These are phyloP conservation scores for Corvus moneduloides DNA, from an alignment of 2,113 vertebrate genomes.

Conservation along the genomic window DNA sequence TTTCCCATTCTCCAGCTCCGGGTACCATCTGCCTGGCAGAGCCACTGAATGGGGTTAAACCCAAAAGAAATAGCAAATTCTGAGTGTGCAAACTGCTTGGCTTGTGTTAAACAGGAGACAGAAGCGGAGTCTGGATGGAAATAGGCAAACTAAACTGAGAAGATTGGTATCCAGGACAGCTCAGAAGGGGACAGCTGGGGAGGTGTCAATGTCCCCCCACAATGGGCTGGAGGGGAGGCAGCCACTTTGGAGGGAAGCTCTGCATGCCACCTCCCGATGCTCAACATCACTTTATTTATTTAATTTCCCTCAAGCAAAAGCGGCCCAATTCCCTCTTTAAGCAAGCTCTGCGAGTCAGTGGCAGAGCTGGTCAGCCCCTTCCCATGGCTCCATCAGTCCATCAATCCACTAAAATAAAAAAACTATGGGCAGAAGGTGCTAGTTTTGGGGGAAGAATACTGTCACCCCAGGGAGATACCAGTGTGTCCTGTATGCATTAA, in stretches of 20 bases:
- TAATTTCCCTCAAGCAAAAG: neutral
- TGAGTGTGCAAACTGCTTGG: neutral
- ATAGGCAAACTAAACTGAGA: neutral
- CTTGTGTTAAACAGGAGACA: neutral
- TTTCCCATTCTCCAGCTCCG: neutral
- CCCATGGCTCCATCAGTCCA: neutral
- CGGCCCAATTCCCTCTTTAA: neutral
- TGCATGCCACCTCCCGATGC: fast-evolving
- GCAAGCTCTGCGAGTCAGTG: neutral
- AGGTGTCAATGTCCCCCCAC: neutral
- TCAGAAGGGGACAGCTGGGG: neutral
- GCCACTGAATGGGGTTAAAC: neutral
- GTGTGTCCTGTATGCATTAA: constrained; percentile 34
- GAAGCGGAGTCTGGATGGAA: neutral
- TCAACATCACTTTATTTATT: neutral
- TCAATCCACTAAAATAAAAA: neutral
- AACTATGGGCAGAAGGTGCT: neutral
- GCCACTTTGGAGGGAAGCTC: neutral
- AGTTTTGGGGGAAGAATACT: neutral
- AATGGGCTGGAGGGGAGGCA: neutral
- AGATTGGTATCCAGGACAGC: neutral
- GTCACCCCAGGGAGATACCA: neutral
- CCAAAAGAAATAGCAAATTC: neutral
- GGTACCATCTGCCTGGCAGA: neutral
- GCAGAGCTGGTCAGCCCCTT: neutral